phyloP scores from a whole-genome alignment of 2,113 vertebrate species.

The Salvator merianae region DNA sequence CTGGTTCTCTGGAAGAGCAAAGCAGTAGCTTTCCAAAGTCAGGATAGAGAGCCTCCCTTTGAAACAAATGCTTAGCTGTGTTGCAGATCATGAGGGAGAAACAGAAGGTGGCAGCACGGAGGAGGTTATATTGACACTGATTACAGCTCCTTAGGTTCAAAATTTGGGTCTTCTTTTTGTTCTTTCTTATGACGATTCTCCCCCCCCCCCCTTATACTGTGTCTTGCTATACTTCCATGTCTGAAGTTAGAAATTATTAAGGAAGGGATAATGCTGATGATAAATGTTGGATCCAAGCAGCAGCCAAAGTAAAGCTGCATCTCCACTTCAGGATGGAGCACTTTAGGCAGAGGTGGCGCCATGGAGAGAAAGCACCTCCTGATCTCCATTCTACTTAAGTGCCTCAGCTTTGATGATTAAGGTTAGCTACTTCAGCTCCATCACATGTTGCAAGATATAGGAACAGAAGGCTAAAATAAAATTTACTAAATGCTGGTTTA shows the following conservation, averaged over 20 bases:
- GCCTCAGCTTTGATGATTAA: no score
- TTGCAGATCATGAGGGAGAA: not conserved
- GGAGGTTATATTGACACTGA: not conserved
- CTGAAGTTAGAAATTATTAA: not conserved
- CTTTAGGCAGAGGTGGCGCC: no score
- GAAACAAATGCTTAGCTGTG: not conserved
- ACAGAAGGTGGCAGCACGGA: not conserved
- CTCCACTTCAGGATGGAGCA: no score
- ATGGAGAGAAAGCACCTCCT: no score
- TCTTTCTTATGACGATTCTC: no score
- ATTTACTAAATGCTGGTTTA: no score
- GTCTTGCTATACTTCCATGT: not conserved
- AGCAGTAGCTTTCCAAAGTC: not conserved
- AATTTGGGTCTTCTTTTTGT: no score
- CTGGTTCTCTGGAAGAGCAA: not conserved
- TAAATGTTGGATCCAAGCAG: conserved; percentile 34
- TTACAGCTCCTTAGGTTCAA: not conserved
- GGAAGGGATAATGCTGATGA: not conserved
- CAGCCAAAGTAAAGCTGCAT: conserved; percentile 39
- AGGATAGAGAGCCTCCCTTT: not conserved
- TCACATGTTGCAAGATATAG: no score
- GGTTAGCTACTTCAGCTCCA: no score
- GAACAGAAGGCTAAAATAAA: no score
- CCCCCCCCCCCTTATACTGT: not conserved
- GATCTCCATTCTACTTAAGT: no score